Evolutionary conservation across 1,140 invertebrate species (phyloP).

Genomic region (Lepeophtheirus salmonis): DNA sequence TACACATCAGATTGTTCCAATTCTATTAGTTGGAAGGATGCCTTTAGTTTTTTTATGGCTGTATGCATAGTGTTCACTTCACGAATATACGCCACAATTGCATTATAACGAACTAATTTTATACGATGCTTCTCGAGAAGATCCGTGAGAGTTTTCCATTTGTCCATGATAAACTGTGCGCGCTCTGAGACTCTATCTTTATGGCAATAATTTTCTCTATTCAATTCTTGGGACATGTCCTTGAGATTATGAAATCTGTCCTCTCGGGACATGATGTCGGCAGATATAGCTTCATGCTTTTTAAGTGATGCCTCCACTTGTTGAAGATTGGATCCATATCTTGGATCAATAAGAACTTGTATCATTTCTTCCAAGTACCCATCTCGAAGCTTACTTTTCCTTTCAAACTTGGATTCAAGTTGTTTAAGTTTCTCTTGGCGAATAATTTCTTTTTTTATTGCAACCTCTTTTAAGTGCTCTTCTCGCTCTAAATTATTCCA

Average conservation of each 20-base stretch:
- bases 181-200: constrained; percentile 57
- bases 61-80: constrained; percentile 76
- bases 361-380: constrained; percentile 90
- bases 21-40: background rate
- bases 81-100: constrained; percentile 60
- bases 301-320: constrained; percentile 94
- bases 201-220: constrained; percentile 75
- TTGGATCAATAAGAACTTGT: constrained; percentile 63
- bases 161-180: constrained; percentile 63
- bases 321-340: constrained; percentile 67
- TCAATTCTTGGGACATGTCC: constrained; percentile 29
- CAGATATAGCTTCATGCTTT: constrained; percentile 94
- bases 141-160: constrained; percentile 66
- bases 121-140: constrained; percentile 65
- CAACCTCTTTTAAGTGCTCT: constrained; percentile 81
- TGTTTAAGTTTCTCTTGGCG: constrained; percentile 85
- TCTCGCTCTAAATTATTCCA: constrained; percentile 84
- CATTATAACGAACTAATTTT: constrained; percentile 52
- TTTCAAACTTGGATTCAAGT: constrained; percentile 84
- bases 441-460: constrained; percentile 68
- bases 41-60: constrained; percentile 56
- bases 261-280: constrained; percentile 75
- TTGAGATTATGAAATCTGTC: constrained; percentile 77
- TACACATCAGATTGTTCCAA: constrained; percentile 29
- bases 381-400: constrained; percentile 68